Evolutionary conservation across 2,113 vertebrate species (phyloP).

Genomic region (Athene cunicularia): DNA sequence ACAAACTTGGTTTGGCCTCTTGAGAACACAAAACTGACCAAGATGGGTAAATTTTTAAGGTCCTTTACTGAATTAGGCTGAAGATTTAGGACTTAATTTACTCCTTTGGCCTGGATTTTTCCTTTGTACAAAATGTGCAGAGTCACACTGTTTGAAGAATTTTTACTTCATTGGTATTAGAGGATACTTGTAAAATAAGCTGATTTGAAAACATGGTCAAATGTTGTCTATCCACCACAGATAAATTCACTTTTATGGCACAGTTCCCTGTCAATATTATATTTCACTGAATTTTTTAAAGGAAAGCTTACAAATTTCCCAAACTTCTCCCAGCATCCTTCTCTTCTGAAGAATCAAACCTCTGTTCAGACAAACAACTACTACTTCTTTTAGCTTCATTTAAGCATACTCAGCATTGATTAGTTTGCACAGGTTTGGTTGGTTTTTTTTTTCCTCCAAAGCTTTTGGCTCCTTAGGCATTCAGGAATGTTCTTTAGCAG

Average conservation of each 20-base stretch:
- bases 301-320: neutral
- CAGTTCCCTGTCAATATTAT: conserved; percentile 21
- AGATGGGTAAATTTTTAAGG: neutral
- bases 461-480: conserved; percentile 29
- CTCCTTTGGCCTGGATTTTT: neutral
- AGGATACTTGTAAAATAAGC: neutral
- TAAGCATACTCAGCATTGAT: conserved; percentile 31
- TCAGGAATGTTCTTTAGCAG: conserved; percentile 18
- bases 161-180: neutral
- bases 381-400: neutral
- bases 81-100: neutral
- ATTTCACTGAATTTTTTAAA: neutral
- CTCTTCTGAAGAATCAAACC: neutral
- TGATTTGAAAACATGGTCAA: neutral
- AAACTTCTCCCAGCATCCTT: neutral
- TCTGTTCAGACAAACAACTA: conserved; percentile 26
- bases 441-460: neutral
- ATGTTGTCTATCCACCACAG: neutral
- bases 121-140: neutral
- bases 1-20: neutral
- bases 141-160: neutral
- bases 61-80: neutral
- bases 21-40: neutral
- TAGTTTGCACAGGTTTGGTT: neutral
- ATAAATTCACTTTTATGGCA: neutral